These are phyloP conservation scores for Conomelus anceps DNA, from an alignment of 2,888 invertebrate species.

Conservation along the genomic window DNA sequence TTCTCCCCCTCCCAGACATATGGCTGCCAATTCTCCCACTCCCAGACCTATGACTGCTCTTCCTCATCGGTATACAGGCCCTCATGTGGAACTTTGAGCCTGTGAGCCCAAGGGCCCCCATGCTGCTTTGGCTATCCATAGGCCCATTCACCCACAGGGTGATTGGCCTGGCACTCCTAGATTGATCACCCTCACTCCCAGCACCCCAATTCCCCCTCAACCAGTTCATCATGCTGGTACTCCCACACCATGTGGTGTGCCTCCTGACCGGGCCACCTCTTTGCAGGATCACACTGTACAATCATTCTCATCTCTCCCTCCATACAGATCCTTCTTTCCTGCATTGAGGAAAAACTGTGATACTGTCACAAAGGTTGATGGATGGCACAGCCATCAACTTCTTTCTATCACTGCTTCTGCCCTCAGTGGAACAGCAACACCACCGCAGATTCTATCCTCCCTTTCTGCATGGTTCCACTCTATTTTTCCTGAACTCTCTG, in stretches of 20 bases:
- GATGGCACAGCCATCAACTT: neutral
- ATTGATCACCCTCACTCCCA: neutral
- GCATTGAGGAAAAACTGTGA: neutral
- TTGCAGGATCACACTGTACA: neutral
- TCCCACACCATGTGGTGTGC: neutral
- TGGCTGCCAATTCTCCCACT: no score
- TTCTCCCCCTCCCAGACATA: no score
- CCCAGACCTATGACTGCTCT: no score
- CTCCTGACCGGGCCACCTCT: neutral
- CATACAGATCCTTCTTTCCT: neutral
- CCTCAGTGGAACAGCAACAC: neutral
- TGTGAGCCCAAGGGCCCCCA: neutral
- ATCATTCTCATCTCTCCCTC: neutral
- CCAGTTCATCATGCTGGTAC: neutral
- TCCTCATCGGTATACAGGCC: neutral
- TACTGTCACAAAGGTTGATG: neutral
- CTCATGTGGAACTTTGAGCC: neutral
- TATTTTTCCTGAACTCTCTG: conserved; percentile 4
- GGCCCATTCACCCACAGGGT: neutral
- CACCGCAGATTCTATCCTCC: conserved; percentile 1
- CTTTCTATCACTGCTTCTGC: neutral
- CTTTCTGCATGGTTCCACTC: conserved; percentile 3
- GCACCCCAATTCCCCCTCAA: neutral
- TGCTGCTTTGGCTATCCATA: neutral
- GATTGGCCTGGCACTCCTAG: neutral